Evolutionary conservation across 92 coral and sea anemone genomes (phyloP), one percentile per base, ranked within the genome.

Genomic region (Scolanthus callimorphus): DNA sequence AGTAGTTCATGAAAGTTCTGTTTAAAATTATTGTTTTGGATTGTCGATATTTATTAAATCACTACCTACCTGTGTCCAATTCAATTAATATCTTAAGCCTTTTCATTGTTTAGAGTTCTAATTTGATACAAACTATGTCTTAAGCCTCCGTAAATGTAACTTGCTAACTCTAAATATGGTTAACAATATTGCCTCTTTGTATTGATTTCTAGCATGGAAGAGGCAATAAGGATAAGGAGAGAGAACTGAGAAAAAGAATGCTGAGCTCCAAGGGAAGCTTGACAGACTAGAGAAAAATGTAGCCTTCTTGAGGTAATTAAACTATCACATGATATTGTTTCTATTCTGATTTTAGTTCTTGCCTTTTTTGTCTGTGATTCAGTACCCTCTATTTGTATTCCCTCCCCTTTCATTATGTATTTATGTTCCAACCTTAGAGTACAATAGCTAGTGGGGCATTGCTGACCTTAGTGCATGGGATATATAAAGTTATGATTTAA

Each of bases 211-310:
- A 46, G 52, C 31, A 61, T 39, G 31, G 45, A 19, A 70, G 20
- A 30, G 78, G 20, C 2, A 75, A 57, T 38, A 77, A 65, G 51
- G 96, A 87, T 60, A 83, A 71, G 60, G 96, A 87, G 34, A 73
- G 96, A 64, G 96, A 87, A 30, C 67, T 94, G 9, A 73, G 73
- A 84, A 81, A 77, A 89, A 74, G 66, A 94, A 88, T 78, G 85
- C 89, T 11, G 94, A 94, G 31, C 63, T 94, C 55, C 91, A 78
- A 58, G 71, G 71, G 2, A 69, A 61, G 62, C 74, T 84, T 23
- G 94, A 94, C 27, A 71, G 61, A 50, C 72, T 94, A 73, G 94
- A 85, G 48, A 81, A 85, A 60, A n/a, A n/a, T n/a, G n/a, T n/a
- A n/a, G n/a, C n/a, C n/a, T n/a, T n/a, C n/a, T n/a, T n/a, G n/a